Conservation (phyloP, 2,797 vertebrate species). For the Sebastes trivittatus region DNA sequence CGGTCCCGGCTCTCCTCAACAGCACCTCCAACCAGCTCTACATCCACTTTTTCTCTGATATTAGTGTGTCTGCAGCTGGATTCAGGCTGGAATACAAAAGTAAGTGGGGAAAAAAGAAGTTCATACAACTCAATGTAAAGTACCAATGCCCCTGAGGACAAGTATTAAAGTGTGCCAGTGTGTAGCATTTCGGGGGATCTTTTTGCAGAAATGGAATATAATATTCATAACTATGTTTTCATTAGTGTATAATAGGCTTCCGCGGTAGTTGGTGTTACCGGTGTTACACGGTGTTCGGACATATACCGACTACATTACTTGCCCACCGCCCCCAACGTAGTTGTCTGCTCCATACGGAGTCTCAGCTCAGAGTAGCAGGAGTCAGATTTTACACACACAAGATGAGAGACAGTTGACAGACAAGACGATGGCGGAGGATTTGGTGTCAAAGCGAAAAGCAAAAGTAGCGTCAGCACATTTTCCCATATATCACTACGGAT, state of each 20-base stretch:
- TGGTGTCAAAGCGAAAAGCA: too few relatives aligned
- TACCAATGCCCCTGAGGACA: not conserved
- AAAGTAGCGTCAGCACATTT: too few relatives aligned
- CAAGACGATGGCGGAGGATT: too few relatives aligned
- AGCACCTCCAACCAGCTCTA: slow-evolving; percentile 99
- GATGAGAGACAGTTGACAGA: too few relatives aligned
- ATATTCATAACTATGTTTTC: not conserved
- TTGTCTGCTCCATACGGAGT: too few relatives aligned
- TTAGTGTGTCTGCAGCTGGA: slow-evolving; percentile 97
- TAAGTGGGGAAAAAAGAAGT: slow-evolving; percentile 74
- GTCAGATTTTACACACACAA: too few relatives aligned
- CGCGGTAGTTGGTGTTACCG: too few relatives aligned
- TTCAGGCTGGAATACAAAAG: slow-evolving; percentile 99
- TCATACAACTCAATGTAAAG: not conserved
- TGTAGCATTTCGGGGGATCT: not conserved
- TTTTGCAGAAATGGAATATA: not conserved
- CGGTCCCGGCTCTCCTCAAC: slow-evolving; percentile 95
- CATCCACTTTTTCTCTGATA: slow-evolving; percentile 98
- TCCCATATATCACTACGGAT: too few relatives aligned
- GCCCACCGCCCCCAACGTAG: too few relatives aligned
- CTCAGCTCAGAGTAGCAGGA: too few relatives aligned
- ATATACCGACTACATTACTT: too few relatives aligned
- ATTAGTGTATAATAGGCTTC: not conserved
- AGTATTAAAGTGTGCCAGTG: not conserved
- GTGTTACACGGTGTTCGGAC: too few relatives aligned